Percentiles rank a stretch among this genome's conserved stretches.
phyloP scores from a whole-genome alignment of 2,113 vertebrate species.

The Apteryx owenii region DNA sequence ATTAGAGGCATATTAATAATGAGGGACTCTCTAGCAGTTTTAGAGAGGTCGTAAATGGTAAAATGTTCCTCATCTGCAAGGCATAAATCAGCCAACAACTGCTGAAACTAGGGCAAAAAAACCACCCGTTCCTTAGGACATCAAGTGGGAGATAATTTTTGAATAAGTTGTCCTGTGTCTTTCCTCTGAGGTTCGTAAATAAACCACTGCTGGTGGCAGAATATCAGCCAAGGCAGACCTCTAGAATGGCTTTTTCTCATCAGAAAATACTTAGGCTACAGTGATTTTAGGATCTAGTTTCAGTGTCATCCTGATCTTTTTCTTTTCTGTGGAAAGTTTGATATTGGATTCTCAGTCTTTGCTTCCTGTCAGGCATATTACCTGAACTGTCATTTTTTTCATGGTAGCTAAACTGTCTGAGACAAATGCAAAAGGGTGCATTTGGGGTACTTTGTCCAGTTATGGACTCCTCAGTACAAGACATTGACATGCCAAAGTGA shows the following conservation, averaged over 20 bases:
- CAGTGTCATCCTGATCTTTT: background rate
- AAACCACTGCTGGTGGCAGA: background rate
- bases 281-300: background rate
- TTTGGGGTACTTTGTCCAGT: background rate
- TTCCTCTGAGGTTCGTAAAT: background rate
- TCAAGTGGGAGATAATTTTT: no score
- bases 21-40: background rate
- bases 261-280: background rate
- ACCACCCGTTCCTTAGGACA: background rate
- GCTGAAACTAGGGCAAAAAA: background rate
- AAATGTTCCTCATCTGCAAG: background rate
- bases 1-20: background rate
- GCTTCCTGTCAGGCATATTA: background rate
- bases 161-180: background rate
- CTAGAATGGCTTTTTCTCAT: background rate
- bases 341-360: background rate
- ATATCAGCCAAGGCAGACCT: background rate
- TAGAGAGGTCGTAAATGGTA: background rate
- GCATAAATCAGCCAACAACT: background rate
- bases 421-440: background rate
- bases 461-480: background rate
- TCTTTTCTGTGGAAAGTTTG: background rate
- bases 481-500: background rate
- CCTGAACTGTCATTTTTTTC: background rate
- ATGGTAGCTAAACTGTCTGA: background rate